A percentile compares a stretch with the other conserved stretches of the same genome.
Evolutionary conservation across 2,888 invertebrate genomes (phyloP).

Genomic region (Brachyopa scutellaris): DNA sequence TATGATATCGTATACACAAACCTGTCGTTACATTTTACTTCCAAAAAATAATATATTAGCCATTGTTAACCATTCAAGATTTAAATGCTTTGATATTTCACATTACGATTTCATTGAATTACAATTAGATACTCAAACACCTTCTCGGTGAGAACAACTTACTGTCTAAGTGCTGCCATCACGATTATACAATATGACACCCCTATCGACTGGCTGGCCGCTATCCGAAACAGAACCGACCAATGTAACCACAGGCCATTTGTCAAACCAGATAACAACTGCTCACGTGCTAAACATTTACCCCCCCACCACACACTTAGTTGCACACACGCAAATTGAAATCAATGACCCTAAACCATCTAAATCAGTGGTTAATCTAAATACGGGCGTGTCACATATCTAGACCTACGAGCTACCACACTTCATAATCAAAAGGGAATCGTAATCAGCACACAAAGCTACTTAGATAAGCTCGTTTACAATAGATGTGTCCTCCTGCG

Average conservation of each 20-base stretch:
- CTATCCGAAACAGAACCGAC: not conserved
- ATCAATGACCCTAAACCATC: slow-evolving; percentile 37
- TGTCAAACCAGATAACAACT: slow-evolving; percentile 23
- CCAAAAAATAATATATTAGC: no score
- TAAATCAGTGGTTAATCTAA: slow-evolving; percentile 38
- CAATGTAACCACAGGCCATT: slow-evolving; percentile 22
- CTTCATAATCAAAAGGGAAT: not conserved
- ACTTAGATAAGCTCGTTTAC: slow-evolving; percentile 52
- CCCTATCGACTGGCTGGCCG: slow-evolving; percentile 1
- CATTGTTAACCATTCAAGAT: no score
- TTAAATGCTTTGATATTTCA: no score
- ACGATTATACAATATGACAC: slow-evolving; percentile 24
- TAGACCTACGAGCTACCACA: not conserved
- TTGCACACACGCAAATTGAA: not conserved
- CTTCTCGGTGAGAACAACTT: no score
- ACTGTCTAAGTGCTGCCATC: slow-evolving; percentile 25
- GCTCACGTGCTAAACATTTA: slow-evolving; percentile 29
- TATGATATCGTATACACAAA: no score
- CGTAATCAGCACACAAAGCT: slow-evolving; percentile 20
- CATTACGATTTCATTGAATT: no score
- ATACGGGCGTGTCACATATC: slow-evolving; percentile 38
- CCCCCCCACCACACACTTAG: not conserved
- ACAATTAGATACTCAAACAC: no score
- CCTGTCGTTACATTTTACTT: no score
- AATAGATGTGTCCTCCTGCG: slow-evolving; percentile 35